Percentiles rank a stretch among this genome's conserved stretches.
Conservation (phyloP, 2,113 vertebrate genomes). For the Lutjanus erythropterus region DNA sequence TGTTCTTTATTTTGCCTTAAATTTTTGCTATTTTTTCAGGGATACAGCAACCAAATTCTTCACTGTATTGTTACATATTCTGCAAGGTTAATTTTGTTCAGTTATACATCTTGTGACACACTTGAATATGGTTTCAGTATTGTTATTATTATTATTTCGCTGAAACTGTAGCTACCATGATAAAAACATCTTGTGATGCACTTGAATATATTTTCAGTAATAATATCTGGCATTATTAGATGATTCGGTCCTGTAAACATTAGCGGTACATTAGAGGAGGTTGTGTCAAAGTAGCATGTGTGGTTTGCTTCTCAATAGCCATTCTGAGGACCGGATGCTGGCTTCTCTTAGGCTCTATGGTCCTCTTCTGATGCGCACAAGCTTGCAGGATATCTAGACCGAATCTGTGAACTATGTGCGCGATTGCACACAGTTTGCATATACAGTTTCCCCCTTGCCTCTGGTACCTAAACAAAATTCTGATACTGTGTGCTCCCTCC, state of each 20-base stretch:
- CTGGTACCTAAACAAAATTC: not conserved
- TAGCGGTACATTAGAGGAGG: not conserved
- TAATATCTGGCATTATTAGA: constrained; percentile 6
- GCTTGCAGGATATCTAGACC: constrained; percentile 31
- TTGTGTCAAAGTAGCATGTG: constrained; percentile 36
- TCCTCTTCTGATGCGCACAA: constrained; percentile 25
- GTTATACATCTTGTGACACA: constrained; percentile 42
- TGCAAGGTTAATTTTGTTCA: not conserved
- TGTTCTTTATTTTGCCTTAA: constrained; percentile 86
- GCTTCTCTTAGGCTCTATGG: constrained; percentile 18
- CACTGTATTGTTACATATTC: constrained; percentile 36
- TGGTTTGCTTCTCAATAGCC: constrained; percentile 22
- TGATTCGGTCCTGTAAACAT: constrained; percentile 21
- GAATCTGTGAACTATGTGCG: constrained; percentile 18
- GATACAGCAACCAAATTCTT: constrained; percentile 70
- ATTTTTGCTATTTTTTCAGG: constrained; percentile 78
- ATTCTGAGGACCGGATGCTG: constrained; percentile 11
- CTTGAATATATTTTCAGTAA: constrained; percentile 36
- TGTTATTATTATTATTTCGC: constrained; percentile 30
- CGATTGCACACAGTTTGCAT: constrained; percentile 37
- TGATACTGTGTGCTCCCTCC: constrained; percentile 9
- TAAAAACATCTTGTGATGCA: constrained; percentile 49
- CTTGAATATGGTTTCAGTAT: constrained; percentile 53
- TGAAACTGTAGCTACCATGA: constrained; percentile 62
- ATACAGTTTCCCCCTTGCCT: constrained; percentile 8